Base-by-base conservation (phyloP, 2,113 vertebrate genomes). In the Orthonyx spaldingii region DNA sequence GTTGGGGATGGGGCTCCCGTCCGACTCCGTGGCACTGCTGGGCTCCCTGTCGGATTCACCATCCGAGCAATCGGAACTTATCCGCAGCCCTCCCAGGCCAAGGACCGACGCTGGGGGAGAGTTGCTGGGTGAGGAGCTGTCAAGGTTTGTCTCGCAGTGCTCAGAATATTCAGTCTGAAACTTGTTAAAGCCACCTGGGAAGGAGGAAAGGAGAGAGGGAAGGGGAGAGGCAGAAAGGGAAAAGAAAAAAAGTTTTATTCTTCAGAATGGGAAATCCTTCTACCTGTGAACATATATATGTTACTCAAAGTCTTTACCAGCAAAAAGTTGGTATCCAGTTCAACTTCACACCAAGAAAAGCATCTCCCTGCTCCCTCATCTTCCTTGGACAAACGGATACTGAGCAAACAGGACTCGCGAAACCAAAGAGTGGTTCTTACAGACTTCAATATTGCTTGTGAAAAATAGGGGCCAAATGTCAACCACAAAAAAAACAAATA, bases 131-230 rank as follows among this genome's bases (percentile, higher is more conserved):
- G 99, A 99, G 64, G 99, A 99, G 87, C 98, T 98, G 97, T 99
- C 99, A 96, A 99, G 97, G 83, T 98, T 99, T 49, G 99, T 99
- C 98, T 99, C 99, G 94, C 99, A 99, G 97, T 99, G 99, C 94
- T 99, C 99, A 0, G 99, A 99, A 91, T 99, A 99, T 90, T 99
- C 99, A 0, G 98, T 98, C 97, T 99, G 99, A 97, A 99, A 99
- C 98, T 99, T 99, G 98, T 98, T 99, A 97, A 99, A 99, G 84
- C 99, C 99, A 97, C 99, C 99, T 99, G 97, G 41, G 89, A 85
- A 95, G 35, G 9, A 18, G 72, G 35, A 91, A 89, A 60, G 66
- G 41, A 92, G 41, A 91, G 24, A 93, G 41, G 53, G 53, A 66
- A 78, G 32, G 47, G 21, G 10, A 76, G 16, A 90, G 15, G 12